Evolutionary conservation across 2,797 vertebrate species (phyloP).

Genomic region (Poeciliopsis paucimaculata): DNA sequence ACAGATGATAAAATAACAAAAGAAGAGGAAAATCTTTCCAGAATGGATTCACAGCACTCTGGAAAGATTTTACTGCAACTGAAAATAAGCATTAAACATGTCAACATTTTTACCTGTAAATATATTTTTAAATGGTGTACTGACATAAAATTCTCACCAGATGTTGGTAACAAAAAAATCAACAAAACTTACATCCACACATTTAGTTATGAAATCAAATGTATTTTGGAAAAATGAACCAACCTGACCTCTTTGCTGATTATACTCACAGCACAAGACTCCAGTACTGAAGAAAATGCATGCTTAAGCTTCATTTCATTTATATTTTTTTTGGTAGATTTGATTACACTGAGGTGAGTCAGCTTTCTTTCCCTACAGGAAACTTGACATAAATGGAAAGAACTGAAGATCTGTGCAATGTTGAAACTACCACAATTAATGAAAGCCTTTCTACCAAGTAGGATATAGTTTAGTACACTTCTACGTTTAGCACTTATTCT

Average conservation of each 20-base stretch:
- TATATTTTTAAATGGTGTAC: not conserved
- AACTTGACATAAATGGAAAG: not conserved
- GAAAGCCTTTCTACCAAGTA: not conserved
- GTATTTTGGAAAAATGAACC: not conserved
- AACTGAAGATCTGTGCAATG: not conserved
- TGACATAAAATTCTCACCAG: not conserved
- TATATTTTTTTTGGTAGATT: not conserved
- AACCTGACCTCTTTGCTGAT: not conserved
- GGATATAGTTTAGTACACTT: not conserved
- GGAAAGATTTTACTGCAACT: not conserved
- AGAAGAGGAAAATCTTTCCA: constrained; percentile 31
- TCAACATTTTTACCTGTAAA: not conserved
- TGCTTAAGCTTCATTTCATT: not conserved
- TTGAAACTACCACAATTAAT: not conserved
- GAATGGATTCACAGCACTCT: constrained; percentile 17
- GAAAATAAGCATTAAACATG: not conserved
- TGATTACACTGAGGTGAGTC: not conserved
- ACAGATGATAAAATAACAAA: constrained; percentile 25
- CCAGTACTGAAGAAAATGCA: not conserved
- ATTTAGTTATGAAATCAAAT: not conserved
- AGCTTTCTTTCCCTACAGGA: not conserved
- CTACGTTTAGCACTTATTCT: not conserved
- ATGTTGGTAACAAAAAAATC: not conserved
- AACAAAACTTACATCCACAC: not conserved
- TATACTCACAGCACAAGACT: not conserved